Percentiles rank a stretch among this genome's conserved stretches.
These are phyloP conservation scores for Dicrurus megarhynchus DNA, from an alignment of 2,113 vertebrate species.

Conservation along the genomic window DNA sequence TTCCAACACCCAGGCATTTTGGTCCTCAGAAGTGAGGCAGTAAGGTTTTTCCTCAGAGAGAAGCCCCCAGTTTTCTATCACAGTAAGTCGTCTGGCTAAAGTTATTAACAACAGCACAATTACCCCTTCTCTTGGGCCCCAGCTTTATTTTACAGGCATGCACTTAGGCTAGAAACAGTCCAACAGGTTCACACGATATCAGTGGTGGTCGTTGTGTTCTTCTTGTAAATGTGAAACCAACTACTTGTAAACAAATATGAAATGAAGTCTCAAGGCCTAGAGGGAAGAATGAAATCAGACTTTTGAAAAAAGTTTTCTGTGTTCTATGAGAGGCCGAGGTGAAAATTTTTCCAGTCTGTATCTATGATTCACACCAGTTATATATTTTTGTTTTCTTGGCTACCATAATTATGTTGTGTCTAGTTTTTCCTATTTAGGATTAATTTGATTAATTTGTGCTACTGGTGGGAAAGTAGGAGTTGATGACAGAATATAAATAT, in stretches of 20 bases:
- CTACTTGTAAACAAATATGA: background rate
- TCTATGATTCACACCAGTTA: background rate
- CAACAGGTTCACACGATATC: background rate
- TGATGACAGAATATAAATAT: background rate
- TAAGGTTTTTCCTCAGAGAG: background rate
- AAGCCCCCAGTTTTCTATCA: background rate
- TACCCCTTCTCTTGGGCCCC: background rate
- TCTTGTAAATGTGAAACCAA: background rate
- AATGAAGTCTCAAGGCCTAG: background rate
- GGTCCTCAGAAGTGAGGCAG: background rate
- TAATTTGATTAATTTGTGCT: background rate
- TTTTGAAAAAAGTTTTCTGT: background rate
- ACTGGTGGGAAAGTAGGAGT: background rate
- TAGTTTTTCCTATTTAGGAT: background rate
- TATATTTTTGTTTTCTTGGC: background rate
- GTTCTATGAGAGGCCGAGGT: background rate
- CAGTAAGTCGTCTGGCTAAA: background rate
- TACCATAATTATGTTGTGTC: background rate
- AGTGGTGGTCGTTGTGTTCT: background rate
- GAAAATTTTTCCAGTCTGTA: background rate
- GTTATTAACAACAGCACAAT: background rate
- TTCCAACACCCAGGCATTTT: background rate
- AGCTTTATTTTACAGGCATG: background rate
- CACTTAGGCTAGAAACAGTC: background rate
- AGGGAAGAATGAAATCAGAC: background rate